Evolutionary conservation across 2,113 vertebrate species (phyloP), one percentile per base, ranked within the genome.

Genomic region (Serinus canaria): DNA sequence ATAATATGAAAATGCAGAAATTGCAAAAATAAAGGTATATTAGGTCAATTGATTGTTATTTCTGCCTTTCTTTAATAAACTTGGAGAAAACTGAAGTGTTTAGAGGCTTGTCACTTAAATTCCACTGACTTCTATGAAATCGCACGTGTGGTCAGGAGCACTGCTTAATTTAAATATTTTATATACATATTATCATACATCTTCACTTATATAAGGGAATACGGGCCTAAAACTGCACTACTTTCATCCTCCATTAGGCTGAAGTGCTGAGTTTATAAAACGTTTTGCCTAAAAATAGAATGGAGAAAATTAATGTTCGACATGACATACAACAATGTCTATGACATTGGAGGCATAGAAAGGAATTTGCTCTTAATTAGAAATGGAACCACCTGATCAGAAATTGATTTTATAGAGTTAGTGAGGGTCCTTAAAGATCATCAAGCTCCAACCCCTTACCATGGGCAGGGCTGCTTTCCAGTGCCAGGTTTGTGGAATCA

Each of bases 171-270:
- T 95, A 94, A 93, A 49, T 20, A 73, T 73, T 72, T 89, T 83
- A 30, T 60, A 33, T 24, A 50, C 6, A 2, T 77, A 67, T 77
- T 73, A 47, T 49, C 37, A 37, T 58, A 24, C 2, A 27, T 78
- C 17, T 91, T 96, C 76, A 56, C 7, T 66, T 76, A 41, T 41
- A 10, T 41, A 41, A 74, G 19, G 68, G 24, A 84, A 81, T 91
- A 92, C 94, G 76, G 25, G 33, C 49, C 49, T 94, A 79, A 56
- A 76, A 50, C 73, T 89, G 16, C 37, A 90, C 44, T 91, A 69
- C 90, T 96, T 92, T 92, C n/a, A 90, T 30, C 44, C 27, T 86
- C 35, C 37, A 70, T n/a, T 72, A 83, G 92, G 28, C 89, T 94
- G 83, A 28, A 58, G 28, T 2, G 2, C 20, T 95, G 84, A 83